Conservation (phyloP, 2,113 vertebrate species). For the Lanius ludovicianus region DNA sequence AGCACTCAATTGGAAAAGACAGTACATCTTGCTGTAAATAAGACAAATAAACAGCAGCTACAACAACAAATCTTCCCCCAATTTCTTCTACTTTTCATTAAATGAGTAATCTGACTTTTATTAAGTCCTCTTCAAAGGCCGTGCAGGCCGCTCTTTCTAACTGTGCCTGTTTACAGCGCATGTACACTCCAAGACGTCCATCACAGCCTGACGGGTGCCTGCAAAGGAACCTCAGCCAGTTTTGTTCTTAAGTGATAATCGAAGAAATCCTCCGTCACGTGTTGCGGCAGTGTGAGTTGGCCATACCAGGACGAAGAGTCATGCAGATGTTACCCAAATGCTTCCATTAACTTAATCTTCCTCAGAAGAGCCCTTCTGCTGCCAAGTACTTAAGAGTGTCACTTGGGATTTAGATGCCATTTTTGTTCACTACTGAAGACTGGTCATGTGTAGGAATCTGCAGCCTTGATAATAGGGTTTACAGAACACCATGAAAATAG, state of each 20-base stretch:
- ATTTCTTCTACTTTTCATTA: conserved; percentile 28
- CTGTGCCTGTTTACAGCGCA: not conserved
- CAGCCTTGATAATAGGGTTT: conserved; percentile 63
- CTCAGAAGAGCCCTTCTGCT: conserved; percentile 72
- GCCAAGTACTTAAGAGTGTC: conserved; percentile 72
- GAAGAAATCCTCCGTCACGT: conserved; percentile 69
- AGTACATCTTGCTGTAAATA: conserved; percentile 42
- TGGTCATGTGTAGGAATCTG: conserved; percentile 69
- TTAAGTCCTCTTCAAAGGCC: not conserved
- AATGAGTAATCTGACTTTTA: conserved; percentile 30
- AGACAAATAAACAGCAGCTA: conserved; percentile 42
- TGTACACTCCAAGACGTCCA: not conserved
- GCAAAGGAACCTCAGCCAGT: conserved; percentile 53
- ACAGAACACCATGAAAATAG: conserved; percentile 54
- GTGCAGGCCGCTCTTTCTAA: not conserved
- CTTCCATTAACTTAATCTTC: conserved; percentile 77
- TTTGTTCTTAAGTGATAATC: conserved; percentile 66
- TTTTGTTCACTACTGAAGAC: conserved; percentile 64
- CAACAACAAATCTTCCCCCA: conserved; percentile 3
- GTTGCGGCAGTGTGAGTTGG: conserved; percentile 61
- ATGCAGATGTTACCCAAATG: conserved; percentile 71
- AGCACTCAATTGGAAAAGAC: not conserved
- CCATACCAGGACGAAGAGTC: conserved; percentile 51
- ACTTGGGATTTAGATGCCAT: conserved; percentile 69
- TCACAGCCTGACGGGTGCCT: not conserved